A percentile compares a stretch with the other conserved stretches of the same genome.
Evolutionary conservation across 2,888 invertebrate genomes (phyloP).

Genomic region (Ryuthela nishihirai): DNA sequence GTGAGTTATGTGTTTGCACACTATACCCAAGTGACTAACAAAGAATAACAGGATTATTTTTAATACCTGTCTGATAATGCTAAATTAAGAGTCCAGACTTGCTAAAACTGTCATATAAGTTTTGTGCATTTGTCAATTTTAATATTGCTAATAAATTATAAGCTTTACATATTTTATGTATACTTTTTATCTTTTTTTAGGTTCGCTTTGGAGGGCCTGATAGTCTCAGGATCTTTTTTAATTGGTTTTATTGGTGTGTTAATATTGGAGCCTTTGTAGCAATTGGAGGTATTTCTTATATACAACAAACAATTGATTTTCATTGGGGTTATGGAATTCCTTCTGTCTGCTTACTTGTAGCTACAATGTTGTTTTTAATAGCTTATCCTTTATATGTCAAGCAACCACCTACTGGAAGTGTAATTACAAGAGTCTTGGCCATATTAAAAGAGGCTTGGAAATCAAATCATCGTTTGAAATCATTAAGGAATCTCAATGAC

Average conservation of each 20-base stretch:
- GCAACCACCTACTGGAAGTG: slow-evolving; percentile 50
- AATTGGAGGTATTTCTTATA: slow-evolving; percentile 51
- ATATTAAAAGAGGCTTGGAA: slow-evolving; percentile 49
- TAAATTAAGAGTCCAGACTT: no score
- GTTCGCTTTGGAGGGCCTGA: slow-evolving; percentile 45
- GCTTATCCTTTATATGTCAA: slow-evolving; percentile 49
- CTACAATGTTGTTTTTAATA: slow-evolving; percentile 49
- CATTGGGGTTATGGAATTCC: slow-evolving; percentile 51
- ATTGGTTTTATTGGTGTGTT: slow-evolving; percentile 52
- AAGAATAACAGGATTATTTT: no score
- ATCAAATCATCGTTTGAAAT: slow-evolving; percentile 23
- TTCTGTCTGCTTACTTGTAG: slow-evolving; percentile 46
- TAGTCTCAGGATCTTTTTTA: slow-evolving; percentile 24
- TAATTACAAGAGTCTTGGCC: slow-evolving; percentile 50
- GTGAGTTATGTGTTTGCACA: no score
- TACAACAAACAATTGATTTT: slow-evolving; percentile 53
- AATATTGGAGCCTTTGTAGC: slow-evolving; percentile 54
- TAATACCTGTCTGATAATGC: no score
- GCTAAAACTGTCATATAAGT: no score
- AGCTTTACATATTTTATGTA: no score
- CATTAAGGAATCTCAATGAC: slow-evolving; percentile 29
- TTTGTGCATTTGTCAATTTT: no score
- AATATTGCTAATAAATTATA: no score
- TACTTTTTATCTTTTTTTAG: slow-evolving; percentile 41
- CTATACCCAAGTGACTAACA: no score